Percentiles rank a stretch among this genome's conserved stretches.
Conservation (phyloP, 2,888 invertebrate genomes). For the Agonopterix heracliana region DNA sequence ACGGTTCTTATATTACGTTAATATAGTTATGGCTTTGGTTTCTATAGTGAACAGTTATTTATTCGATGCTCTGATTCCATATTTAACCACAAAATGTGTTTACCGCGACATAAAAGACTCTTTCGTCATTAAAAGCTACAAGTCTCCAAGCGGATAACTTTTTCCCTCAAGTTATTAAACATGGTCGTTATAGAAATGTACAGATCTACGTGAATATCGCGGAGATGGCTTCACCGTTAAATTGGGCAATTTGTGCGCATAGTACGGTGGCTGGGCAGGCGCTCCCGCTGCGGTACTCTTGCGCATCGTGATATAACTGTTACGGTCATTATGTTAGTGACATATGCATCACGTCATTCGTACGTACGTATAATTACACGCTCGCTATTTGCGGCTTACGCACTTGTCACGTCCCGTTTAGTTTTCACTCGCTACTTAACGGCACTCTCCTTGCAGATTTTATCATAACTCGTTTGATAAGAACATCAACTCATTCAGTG, state of each 20-base stretch:
- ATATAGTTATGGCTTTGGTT: too few relatives aligned
- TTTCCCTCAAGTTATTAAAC: neutral
- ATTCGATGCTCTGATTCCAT: too few relatives aligned
- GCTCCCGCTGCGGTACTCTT: conserved; percentile 33
- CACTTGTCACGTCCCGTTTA: conserved; percentile 28
- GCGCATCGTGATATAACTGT: conserved; percentile 57
- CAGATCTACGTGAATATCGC: conserved; percentile 18
- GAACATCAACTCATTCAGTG: too few relatives aligned
- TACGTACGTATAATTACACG: conserved; percentile 35
- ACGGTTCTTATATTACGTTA: too few relatives aligned
- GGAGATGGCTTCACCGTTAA: conserved; percentile 53
- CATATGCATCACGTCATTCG: conserved; percentile 52
- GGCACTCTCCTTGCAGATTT: conserved; percentile 20
- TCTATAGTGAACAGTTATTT: too few relatives aligned
- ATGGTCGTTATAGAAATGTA: conserved; percentile 18
- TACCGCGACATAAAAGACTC: too few relatives aligned
- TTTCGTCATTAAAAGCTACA: too few relatives aligned
- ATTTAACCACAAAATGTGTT: too few relatives aligned
- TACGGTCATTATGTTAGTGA: conserved; percentile 53
- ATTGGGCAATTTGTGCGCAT: conserved; percentile 65
- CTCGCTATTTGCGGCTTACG: neutral
- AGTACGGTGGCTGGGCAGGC: conserved; percentile 51
- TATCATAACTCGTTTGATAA: conserved; percentile 1
- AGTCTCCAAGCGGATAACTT: too few relatives aligned
- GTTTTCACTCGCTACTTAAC: conserved; percentile 21